These are phyloP conservation scores for Scaptomyza graminum DNA, from an alignment of 1,140 invertebrate species.

Conservation along the genomic window DNA sequence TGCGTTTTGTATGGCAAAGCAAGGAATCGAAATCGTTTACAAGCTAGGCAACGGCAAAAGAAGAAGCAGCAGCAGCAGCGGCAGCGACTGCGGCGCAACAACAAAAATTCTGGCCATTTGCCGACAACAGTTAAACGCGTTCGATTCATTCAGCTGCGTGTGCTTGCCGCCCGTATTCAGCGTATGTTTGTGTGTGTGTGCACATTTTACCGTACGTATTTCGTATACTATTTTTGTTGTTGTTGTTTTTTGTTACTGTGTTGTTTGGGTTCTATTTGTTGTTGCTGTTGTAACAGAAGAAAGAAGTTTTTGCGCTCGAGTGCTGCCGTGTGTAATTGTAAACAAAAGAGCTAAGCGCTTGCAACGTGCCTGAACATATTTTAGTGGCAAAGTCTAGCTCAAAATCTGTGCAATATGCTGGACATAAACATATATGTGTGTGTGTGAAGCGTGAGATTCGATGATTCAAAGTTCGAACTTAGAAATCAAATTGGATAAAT, in stretches of 20 bases:
- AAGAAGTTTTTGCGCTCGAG: background rate
- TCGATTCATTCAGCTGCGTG: slow-evolving; percentile 40
- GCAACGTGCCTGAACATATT: background rate
- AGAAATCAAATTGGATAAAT: slow-evolving; percentile 39
- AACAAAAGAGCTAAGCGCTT: slow-evolving; percentile 12
- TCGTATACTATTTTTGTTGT: slow-evolving; percentile 11
- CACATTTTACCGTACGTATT: slow-evolving; percentile 22
- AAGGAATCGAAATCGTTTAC: slow-evolving; percentile 47
- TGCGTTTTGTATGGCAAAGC: slow-evolving; percentile 9
- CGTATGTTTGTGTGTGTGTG: background rate
- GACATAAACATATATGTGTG: background rate
- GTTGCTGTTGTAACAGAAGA: slow-evolving; percentile 10
- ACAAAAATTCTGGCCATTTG: slow-evolving; percentile 52
- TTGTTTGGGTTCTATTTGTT: slow-evolving; percentile 26
- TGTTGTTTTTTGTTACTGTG: slow-evolving; percentile 13
- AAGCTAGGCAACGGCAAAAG: slow-evolving; percentile 32
- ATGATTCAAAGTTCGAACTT: slow-evolving; percentile 2
- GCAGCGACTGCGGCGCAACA: slow-evolving; percentile 32
- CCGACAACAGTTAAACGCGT: slow-evolving; percentile 52
- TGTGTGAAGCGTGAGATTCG: slow-evolving; percentile 26
- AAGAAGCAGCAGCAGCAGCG: slow-evolving; percentile 6
- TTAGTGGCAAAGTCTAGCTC: slow-evolving; percentile 45
- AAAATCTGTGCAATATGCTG: slow-evolving; percentile 46
- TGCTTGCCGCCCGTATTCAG: slow-evolving; percentile 29
- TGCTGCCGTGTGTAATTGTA: slow-evolving; percentile 9